These are phyloP conservation scores for Microctonus brassicae DNA, from an alignment of 2,888 invertebrate genomes.

Conservation along the genomic window DNA sequence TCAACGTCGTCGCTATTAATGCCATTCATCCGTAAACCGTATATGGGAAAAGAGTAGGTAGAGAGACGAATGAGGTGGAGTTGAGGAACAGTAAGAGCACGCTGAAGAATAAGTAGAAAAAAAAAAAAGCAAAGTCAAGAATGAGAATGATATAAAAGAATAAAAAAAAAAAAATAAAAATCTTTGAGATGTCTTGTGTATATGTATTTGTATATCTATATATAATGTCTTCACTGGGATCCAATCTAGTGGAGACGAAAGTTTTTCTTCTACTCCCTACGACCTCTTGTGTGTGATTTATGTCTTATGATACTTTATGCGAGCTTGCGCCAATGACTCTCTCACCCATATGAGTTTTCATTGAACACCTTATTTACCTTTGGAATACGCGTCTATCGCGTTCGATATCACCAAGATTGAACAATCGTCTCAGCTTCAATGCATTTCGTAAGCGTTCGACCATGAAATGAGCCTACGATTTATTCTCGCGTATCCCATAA, in stretches of 20 bases:
- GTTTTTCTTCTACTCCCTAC: slow-evolving; percentile 55
- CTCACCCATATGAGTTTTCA: slow-evolving; percentile 59
- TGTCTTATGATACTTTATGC: slow-evolving; percentile 62
- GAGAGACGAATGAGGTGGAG: slow-evolving; percentile 35
- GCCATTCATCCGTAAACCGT: slow-evolving; percentile 55
- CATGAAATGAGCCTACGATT: slow-evolving; percentile 13
- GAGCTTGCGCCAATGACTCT: slow-evolving; percentile 42
- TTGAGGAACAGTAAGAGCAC: not conserved
- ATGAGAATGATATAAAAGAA: slow-evolving; percentile 39
- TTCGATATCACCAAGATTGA: slow-evolving; percentile 1
- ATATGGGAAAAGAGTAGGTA: slow-evolving; percentile 1
- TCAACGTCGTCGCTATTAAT: slow-evolving; percentile 43
- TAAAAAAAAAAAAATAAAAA: too few relatives aligned
- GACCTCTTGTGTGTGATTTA: slow-evolving; percentile 56
- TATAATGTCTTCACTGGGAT: slow-evolving; percentile 39
- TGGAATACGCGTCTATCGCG: slow-evolving; percentile 33
- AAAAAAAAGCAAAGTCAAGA: slow-evolving; percentile 18
- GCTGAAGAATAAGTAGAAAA: slow-evolving; percentile 23
- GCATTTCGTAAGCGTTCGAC: not conserved
- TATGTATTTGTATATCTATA: too few relatives aligned
- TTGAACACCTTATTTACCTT: slow-evolving; percentile 60
- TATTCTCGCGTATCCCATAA: not conserved
- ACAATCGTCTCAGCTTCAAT: slow-evolving; percentile 3
- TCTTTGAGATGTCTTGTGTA: not conserved
- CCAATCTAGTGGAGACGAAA: slow-evolving; percentile 52